Conservation (phyloP, 2,113 vertebrate genomes). For the Isichthys henryi region DNA sequence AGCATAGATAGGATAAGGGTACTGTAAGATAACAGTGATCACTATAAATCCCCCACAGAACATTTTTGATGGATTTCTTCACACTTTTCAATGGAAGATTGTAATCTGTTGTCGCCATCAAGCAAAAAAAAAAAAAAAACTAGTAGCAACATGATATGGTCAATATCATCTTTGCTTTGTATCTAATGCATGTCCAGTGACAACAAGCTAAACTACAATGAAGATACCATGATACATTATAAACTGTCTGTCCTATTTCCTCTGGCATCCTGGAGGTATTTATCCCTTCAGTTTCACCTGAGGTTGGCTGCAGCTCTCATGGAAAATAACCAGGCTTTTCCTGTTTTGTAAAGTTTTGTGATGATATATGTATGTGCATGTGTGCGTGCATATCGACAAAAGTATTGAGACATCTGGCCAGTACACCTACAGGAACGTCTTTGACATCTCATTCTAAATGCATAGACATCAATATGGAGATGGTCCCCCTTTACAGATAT, state of each 20-base stretch:
- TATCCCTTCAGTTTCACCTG: neutral
- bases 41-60: neutral
- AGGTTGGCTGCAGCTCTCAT: neutral
- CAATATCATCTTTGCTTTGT: neutral
- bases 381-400: too few species aligned
- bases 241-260: neutral
- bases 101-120: neutral
- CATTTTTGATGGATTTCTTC: neutral
- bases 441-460: too few species aligned
- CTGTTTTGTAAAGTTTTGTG: neutral
- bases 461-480: too few species aligned
- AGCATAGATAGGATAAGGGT: neutral
- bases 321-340: neutral
- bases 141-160: neutral
- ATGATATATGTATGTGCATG: neutral
- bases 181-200: neutral
- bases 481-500: too few species aligned
- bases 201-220: neutral
- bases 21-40: neutral
- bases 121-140: neutral
- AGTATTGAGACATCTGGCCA: too few species aligned
- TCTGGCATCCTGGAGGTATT: neutral
- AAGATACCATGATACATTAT: neutral
- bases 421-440: too few species aligned
- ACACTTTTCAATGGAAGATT: neutral